Evolutionary conservation across 1,140 invertebrate species (phyloP), one percentile per base, ranked within the genome.

Genomic region (Tetragonula clypearis): DNA sequence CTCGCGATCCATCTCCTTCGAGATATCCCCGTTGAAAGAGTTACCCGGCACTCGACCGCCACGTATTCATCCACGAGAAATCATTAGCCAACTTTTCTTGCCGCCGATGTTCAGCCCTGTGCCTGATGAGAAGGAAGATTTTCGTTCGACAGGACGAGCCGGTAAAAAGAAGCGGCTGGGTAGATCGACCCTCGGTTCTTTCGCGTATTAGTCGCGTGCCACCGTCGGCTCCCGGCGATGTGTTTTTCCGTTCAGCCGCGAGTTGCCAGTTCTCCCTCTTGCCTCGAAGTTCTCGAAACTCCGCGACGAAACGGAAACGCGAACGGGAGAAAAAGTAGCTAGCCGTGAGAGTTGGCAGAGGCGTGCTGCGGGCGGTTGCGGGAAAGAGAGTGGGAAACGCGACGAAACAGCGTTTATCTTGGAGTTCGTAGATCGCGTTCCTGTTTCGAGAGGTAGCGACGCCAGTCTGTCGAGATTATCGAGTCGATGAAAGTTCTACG

Each of bases 81-180:
- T 88, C 86, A 83, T 88, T 83, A 60, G 41, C 60, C 26, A 86
- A 88, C 69, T 83, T 88, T 80, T 80, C 87, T 62, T 77, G 26
- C n/a, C 49, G 41, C 15, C 65, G 26, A 17, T 17, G 4, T 3
- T 60, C 12, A 19, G 30, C 1, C 2, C 41, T 49, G 41, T 21
- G 21, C 11, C 23, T 49, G 73, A 73, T 30, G 71, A n/a, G 23
- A 8, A 74, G 6, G 58, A 35, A 73, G 30, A 80, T 71, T 84
- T 66, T 56, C 30, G 69, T 56, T 62, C 41, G 17, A 60, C 66
- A 6, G 41, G 55, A 21, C 55, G n/a, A 23, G 15, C 6, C 41
- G 60, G 62, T 62, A 49, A 78, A 62, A 84, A 62, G 35, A 12
- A 49, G 49, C 19, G 19, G 35, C 23, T 56, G 82, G 35, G 21